Conservation (phyloP, 2,888 invertebrate genomes). For the Anarsia innoxiella region DNA sequence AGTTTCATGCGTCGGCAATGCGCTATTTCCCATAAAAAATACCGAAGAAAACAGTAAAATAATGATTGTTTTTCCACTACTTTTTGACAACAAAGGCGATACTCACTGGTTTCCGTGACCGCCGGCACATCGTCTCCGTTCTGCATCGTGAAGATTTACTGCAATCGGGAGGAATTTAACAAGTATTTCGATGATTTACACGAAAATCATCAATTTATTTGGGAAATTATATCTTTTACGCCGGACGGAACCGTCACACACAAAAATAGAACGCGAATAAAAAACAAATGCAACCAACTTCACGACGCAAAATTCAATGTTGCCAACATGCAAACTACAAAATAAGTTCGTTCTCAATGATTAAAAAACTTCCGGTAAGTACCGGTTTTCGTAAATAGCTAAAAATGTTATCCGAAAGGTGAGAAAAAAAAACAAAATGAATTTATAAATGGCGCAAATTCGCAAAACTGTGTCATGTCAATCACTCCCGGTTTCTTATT, state of each 20-base stretch:
- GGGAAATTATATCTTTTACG: conserved; percentile 52
- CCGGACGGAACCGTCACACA: conserved; percentile 70
- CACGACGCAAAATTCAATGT: conserved; percentile 27
- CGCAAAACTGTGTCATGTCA: too few species aligned
- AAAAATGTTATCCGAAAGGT: too few species aligned
- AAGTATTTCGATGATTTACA: conserved; percentile 44
- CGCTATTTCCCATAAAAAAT: conserved; percentile 29
- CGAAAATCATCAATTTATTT: conserved; percentile 57
- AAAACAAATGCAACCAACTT: conserved; percentile 65
- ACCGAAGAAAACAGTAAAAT: conserved; percentile 46
- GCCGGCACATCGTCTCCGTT: conserved; percentile 64
- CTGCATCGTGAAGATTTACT: conserved; percentile 58
- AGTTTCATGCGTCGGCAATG: conserved; percentile 20
- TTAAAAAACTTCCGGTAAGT: not conserved
- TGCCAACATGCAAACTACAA: conserved; percentile 25
- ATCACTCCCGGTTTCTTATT: too few species aligned
- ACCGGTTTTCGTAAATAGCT: conserved; percentile 5
- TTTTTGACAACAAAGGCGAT: conserved; percentile 50
- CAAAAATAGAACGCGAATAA: conserved; percentile 74
- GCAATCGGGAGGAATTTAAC: conserved; percentile 52
- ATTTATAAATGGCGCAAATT: too few species aligned
- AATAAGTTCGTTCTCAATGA: conserved; percentile 18
- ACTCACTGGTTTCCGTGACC: conserved; percentile 58
- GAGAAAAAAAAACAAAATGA: too few species aligned
- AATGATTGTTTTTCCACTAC: conserved; percentile 47